Evolutionary conservation across 1,140 invertebrate species (phyloP), one percentile per base, ranked within the genome.

Genomic region (Spodoptera litura): DNA sequence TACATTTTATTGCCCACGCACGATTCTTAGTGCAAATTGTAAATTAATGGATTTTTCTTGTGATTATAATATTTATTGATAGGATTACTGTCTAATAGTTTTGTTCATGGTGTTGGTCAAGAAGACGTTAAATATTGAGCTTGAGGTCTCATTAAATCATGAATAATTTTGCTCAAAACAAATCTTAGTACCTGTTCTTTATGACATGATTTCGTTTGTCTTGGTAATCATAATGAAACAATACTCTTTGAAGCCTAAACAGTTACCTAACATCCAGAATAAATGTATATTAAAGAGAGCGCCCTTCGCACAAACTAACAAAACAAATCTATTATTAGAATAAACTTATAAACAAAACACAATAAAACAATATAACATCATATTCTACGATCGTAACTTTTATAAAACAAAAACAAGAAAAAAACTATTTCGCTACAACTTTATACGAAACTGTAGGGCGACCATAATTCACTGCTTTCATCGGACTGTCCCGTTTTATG

Each of bases 401-500:
- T 44, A 10, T 44, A 70, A 64, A 35, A 55, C 75, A 73, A 79
- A 70, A 83, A 83, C 78, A 82, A 81, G 82, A 84, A 81, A 85
- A 86, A 84, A 80, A 75, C 73, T 76, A 80, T 80, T 86, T 58
- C 80, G 79, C 82, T 84, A 85, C 76, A 84, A 81, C 80, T 87
- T 83, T 84, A 87, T 83, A 82, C 79, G 78, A 44, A 44, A 62
- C 53, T 35, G 59, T 81, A 83, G 83, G 62, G 75, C 35, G 51
- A 31, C 56, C 77, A 87, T 80, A 62, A 74, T 27, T 74, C 72
- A 62, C 15, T 56, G 49, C 56, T 74, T 74, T 74, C 72, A 74
- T 44, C 56, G 58, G 49, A 62, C 58, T 58, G 72, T 74, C 72
- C 38, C 72, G 72, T 10, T 8, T 73, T 6, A 15, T 12, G 53